Base-by-base conservation (phyloP, 1,140 invertebrate genomes). In the Meloidogyne floridensis region DNA sequence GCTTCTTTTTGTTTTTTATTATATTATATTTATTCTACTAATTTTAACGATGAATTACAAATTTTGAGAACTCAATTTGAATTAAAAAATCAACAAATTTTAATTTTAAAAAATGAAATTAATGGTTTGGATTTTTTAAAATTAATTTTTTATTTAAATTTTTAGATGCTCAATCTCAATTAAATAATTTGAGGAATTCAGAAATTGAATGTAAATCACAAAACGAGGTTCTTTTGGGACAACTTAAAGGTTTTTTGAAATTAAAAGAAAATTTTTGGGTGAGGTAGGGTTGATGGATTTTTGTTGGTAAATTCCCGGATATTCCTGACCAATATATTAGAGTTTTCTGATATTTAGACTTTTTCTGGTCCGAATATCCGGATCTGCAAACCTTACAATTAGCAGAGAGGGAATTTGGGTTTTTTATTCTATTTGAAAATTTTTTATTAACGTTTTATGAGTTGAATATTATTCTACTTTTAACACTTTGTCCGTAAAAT, bases 141-240 rank as follows among this genome's bases (percentile, higher is more conserved):
- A 59, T 65, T 5, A 65, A n/a, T 65, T 65, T 65, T 1, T 65
- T 65, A 3, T 59, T 59, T 59, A 76, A 56, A 15, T 47, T 42
- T 51, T 78, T 11, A 79, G 77, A 79, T 79, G 77, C 65, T 18
- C 69, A 69, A 13, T 15, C 72, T 20, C 20, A 71, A 51, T 18
- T 79, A 72, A 72, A 79, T 32, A 69, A 43, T 32, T 51, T 79
- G 59, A 69, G 77, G 7, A 79, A 72, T 69, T 65, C 53, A 9
- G 77, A 79, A 53, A 47, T 69, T 72, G 54, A 72, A 20, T 79
- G 77, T 51, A 69, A 79, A 79, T 79, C 77, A 47, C 54, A 72
- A 69, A 69, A 71, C n/a, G 65, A 20, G 3, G 65, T 53, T 32
- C 42, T 79, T 42, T 13, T 54, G n/a, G 18, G 47, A 10, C 69